These are phyloP conservation scores for Drosophila cardini DNA, from an alignment of 1,140 invertebrate genomes.

Conservation along the genomic window DNA sequence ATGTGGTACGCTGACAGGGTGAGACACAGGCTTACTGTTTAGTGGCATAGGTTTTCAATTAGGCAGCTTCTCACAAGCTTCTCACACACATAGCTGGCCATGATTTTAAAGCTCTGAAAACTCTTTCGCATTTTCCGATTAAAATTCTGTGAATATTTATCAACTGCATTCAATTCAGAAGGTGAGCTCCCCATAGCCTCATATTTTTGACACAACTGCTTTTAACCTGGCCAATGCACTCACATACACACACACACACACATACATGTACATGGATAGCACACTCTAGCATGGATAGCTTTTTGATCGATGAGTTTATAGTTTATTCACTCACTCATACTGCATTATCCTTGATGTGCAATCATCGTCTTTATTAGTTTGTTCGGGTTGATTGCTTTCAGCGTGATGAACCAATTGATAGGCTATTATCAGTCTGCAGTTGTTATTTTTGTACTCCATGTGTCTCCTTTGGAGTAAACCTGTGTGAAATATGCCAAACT, in stretches of 20 bases:
- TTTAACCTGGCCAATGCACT: constrained; percentile 9
- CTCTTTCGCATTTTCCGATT: neutral
- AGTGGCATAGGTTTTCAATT: constrained; percentile 74
- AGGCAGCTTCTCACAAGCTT: constrained; percentile 33
- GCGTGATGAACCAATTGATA: constrained; percentile 5
- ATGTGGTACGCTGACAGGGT: neutral
- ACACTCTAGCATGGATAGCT: constrained; percentile 16
- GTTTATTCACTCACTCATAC: neutral
- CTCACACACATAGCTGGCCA: constrained; percentile 43
- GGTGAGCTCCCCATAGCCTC: constrained; percentile 34
- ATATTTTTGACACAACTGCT: constrained; percentile 25
- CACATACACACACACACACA: constrained; percentile 8
- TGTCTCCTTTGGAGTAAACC: neutral
- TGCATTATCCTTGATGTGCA: constrained; percentile 14
- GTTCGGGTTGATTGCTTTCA: constrained; percentile 35
- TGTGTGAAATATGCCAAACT: neutral
- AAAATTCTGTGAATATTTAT: constrained; percentile 22
- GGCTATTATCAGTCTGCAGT: constrained; percentile 5
- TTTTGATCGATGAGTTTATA: constrained; percentile 33
- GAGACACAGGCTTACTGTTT: constrained; percentile 53
- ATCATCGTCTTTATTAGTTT: constrained; percentile 43
- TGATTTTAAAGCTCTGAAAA: constrained; percentile 3
- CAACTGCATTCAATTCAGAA: constrained; percentile 11
- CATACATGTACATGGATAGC: neutral
- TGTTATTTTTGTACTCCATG: neutral